Base-by-base conservation (phyloP, 2,888 invertebrate genomes). In the Folsomia manolachei region DNA sequence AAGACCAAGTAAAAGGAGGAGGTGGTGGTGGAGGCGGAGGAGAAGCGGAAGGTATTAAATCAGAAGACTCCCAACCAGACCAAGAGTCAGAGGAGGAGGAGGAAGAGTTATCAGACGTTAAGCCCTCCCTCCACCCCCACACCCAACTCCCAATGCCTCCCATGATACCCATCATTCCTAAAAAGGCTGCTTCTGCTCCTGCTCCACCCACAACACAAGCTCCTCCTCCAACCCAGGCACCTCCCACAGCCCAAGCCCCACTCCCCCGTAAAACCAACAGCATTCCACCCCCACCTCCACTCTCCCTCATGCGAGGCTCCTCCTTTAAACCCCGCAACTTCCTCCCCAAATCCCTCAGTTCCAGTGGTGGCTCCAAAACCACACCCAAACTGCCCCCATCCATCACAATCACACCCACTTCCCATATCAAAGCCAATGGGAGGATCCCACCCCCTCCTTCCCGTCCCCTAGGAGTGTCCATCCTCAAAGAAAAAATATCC, bases 361-460 rank as follows among this genome's bases (percentile, higher is more conserved):
- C 73, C 63, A 72, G 72, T 69, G 72, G 72, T 0, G 73, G 73
- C 69, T 69, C 69, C 26, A 39, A 72, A 24, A 63, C 69, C 23
- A 21, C 74, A 24, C 66, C 66, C 19, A 67, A 67, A 52, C 52
- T 67, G 9, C 56, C 56, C 19, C 56, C 56, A 19, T 56, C 56
- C 18, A 56, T 56, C 21, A 56, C 56, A 7, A 56, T 56, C 56
- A 56, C 56, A 7, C 56, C 56, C 4, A 19, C 56, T 4, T 14
- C 7, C 21, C n/a, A n/a, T n/a, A 56, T 7, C 11, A 7, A n/a
- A 4, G 39, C 7, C 7, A 39, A 39, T 39, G 39, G 39, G 14
- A n/a, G n/a, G n/a, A n/a, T n/a, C n/a, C n/a, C n/a, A n/a, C n/a
- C n/a, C n/a, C n/a, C n/a, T n/a, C n/a, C n/a, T n/a, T 9, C 14